Base-by-base conservation (phyloP, 2,888 invertebrate genomes). In the Caenorhabditis imperialis region DNA sequence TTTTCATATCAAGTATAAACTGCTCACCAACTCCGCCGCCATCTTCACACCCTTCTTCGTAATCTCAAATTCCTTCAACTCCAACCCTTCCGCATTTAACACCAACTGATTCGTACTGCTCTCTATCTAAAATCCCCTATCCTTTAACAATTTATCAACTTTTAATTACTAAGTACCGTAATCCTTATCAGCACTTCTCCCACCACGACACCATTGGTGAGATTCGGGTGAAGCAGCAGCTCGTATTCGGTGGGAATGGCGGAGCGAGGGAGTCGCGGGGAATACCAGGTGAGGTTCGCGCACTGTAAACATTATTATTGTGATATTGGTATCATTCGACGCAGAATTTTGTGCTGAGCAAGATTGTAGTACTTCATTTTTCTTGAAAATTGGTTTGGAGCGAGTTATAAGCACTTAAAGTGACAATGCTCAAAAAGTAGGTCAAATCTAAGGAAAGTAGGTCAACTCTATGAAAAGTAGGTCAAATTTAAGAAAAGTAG, bases 201-300 rank as follows among this genome's bases (percentile, higher is more conserved):
- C 12, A 57, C 27, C 27, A 63, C 60, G n/a, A 38, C 38, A n/a
- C 53, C 60, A 14, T 20, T 61, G 7, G 60, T 50, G 12, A 84
- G 50, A 60, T 85, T 79, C 12, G 84, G 84, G 47, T 85, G 84
- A 8, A 85, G 53, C 8, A 53, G 55, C 18, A 85, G 38, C 8
- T 73, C 77, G 53, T 85, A 85, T 40, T 65, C 63, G 5, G 53
- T 44, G 0, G 90, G 90, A 14, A 79, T 22, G 8, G 89, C 65
- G 14, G 71, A 67, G 10, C 40, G 65, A 1, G 90, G 89, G 27
- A 90, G 84, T n/a, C 89, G 86, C 12, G 89, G 82, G 25, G 86
- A 65, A 20, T 85, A 88, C 89, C 89, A 20, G 87, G 89, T 75
- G 87, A 89, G 12, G 20, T 53, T 54, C 20, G 80, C 58, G 35